Conservation (phyloP, 2,797 vertebrate species). For the Chaunax sp. region DNA sequence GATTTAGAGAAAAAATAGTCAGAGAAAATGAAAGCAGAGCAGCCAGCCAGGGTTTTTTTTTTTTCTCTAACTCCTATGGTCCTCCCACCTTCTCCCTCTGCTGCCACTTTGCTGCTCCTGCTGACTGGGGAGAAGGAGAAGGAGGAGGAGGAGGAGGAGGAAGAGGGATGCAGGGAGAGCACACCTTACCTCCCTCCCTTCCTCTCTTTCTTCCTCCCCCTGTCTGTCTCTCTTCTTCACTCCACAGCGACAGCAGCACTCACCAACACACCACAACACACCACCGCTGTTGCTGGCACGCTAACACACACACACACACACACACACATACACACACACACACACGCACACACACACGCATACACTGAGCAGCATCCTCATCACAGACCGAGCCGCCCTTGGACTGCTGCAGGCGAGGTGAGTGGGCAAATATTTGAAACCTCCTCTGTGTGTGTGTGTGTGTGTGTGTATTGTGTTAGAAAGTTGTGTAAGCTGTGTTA, state of each 20-base stretch:
- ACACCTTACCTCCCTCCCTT: constrained; percentile 84
- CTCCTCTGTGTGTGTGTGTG: constrained; percentile 34
- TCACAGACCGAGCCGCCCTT: constrained; percentile 65
- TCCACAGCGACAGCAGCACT: constrained; percentile 69
- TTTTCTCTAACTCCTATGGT: constrained; percentile 67
- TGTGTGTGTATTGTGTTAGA: constrained; percentile 21
- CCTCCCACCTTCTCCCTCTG: constrained; percentile 69
- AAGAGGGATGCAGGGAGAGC: constrained; percentile 82
- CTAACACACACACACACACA: constrained; percentile 48
- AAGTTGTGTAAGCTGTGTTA: constrained; percentile 30
- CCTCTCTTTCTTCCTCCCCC: constrained; percentile 47
- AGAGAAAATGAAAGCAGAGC: constrained; percentile 38
- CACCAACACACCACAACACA: constrained; percentile 75
- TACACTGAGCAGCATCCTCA: constrained; percentile 73
- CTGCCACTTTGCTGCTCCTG: constrained; percentile 74
- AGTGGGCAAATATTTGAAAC: constrained; percentile 70
- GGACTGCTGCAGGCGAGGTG: constrained; percentile 81
- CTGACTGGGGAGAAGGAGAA: constrained; percentile 43
- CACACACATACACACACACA: constrained; percentile 13
- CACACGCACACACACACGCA: constrained; percentile 46
- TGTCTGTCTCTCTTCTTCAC: constrained; percentile 67
- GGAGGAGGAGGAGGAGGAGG: constrained; percentile 58
- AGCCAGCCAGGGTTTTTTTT: constrained; percentile 41
- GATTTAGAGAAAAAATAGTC: constrained; percentile 16
- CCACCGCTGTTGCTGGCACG: constrained; percentile 61